Conservation (phyloP, 2,888 invertebrate species). For the Agrilus mali region DNA sequence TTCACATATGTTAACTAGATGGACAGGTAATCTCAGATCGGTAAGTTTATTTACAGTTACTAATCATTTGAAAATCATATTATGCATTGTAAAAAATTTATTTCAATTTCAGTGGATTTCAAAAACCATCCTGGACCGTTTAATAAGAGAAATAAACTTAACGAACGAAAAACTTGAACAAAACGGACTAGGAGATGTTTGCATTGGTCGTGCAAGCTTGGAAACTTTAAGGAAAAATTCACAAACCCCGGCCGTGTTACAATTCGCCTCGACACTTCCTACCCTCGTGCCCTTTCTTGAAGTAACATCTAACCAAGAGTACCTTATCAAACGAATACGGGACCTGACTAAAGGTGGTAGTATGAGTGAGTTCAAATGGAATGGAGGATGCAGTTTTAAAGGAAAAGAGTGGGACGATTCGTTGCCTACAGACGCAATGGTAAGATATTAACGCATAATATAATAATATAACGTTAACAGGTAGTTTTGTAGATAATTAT, state of each 20-base stretch:
- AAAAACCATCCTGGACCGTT: constrained; percentile 63
- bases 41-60: constrained; percentile 34
- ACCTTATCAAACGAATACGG: constrained; percentile 65
- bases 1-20: constrained; percentile 57
- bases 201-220: constrained; percentile 55
- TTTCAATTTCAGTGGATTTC: constrained; percentile 62
- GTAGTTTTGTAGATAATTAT: constrained; percentile 55
- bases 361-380: constrained; percentile 82
- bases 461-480: too few species aligned
- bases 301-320: constrained; percentile 72
- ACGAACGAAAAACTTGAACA: constrained; percentile 58
- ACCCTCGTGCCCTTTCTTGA: constrained; percentile 69
- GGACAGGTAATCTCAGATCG: constrained; percentile 66
- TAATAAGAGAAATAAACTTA: constrained; percentile 60
- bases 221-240: constrained; percentile 65
- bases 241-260: constrained; percentile 38
- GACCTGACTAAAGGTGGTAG: constrained; percentile 74
- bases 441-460: constrained; percentile 28
- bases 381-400: constrained; percentile 60
- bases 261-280: constrained; percentile 44
- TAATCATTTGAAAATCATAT: neutral
- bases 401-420: constrained; percentile 70
- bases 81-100: constrained; percentile 1
- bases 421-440: constrained; percentile 77
- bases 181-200: constrained; percentile 54